phyloP scores from a whole-genome alignment of 2,113 vertebrate genomes.

The Lagopus muta region DNA sequence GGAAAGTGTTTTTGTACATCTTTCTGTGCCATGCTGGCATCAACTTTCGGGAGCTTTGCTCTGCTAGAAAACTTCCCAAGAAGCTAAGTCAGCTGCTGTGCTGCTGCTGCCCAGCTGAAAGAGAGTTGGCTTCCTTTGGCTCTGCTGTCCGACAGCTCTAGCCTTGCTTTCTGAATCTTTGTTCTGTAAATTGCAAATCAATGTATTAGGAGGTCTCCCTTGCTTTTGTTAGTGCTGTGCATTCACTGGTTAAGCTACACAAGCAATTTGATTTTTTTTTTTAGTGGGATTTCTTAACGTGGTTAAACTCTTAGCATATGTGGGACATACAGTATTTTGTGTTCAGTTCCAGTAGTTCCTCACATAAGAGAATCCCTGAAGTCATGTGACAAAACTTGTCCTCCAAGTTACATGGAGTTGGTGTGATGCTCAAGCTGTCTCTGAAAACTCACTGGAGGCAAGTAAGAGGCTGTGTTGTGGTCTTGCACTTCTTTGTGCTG shows the following conservation, averaged over 20 bases:
- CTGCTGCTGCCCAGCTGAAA: not conserved
- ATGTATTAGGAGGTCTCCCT: not conserved
- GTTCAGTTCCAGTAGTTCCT: not conserved
- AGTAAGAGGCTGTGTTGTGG: not conserved
- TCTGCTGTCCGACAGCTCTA: not conserved
- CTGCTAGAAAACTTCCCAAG: not conserved
- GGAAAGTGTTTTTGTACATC: not conserved
- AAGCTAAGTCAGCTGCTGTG: constrained; percentile 1
- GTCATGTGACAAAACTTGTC: not conserved
- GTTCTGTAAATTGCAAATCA: not conserved
- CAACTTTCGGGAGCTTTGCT: constrained; percentile 1
- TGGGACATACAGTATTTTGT: not conserved
- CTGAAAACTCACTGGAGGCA: not conserved
- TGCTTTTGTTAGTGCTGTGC: not conserved
- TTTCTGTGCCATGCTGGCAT: not conserved
- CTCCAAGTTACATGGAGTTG: not conserved
- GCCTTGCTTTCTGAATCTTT: not conserved
- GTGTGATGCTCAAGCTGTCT: not conserved
- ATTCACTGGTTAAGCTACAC: not conserved
- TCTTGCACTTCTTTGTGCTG: not conserved
- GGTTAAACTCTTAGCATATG: not conserved
- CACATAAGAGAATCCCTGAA: not conserved
- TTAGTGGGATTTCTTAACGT: not conserved
- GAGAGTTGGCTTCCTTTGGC: not conserved
- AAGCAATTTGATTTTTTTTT: not conserved